Percentiles rank a stretch among this genome's conserved stretches.
Evolutionary conservation across 2,113 vertebrate genomes (phyloP).

Genomic region (Athene cunicularia): DNA sequence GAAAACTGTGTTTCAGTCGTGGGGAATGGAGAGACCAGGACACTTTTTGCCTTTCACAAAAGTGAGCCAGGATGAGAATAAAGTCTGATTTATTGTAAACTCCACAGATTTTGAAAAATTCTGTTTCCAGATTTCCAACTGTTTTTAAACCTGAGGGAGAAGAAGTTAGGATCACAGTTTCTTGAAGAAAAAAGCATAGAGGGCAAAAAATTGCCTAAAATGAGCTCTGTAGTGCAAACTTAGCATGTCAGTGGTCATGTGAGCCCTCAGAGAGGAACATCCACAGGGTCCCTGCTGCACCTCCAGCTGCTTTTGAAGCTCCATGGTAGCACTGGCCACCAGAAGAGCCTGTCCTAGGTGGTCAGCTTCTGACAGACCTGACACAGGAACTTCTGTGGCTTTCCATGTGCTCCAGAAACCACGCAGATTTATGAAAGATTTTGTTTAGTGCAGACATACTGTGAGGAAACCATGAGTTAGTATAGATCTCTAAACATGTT

Average conservation of each 20-base stretch:
- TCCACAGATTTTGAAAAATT: not conserved
- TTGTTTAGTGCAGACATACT: not conserved
- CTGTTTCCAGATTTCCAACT: not conserved
- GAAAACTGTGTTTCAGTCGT: not conserved
- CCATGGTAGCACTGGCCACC: not conserved
- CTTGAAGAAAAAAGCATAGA: not conserved
- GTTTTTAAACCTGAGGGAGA: not conserved
- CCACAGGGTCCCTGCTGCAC: not conserved
- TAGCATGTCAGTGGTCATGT: not conserved
- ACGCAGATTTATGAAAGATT: not conserved
- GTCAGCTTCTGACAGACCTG: not conserved
- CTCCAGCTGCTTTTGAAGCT: not conserved
- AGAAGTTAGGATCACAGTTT: not conserved
- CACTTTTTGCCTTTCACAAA: not conserved
- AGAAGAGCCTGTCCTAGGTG: not conserved
- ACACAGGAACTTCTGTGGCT: not conserved
- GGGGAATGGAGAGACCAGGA: not conserved
- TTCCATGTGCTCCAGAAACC: not conserved
- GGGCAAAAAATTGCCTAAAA: not conserved
- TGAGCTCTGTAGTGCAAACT: not conserved
- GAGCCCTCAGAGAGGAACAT: not conserved
- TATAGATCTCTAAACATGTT: constrained; percentile 39
- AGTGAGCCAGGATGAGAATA: not conserved
- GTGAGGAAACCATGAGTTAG: constrained; percentile 17
- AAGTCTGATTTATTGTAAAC: not conserved